phyloP scores from a whole-genome alignment of 2,888 invertebrate genomes.

The Stenchaetothrips biformis region DNA sequence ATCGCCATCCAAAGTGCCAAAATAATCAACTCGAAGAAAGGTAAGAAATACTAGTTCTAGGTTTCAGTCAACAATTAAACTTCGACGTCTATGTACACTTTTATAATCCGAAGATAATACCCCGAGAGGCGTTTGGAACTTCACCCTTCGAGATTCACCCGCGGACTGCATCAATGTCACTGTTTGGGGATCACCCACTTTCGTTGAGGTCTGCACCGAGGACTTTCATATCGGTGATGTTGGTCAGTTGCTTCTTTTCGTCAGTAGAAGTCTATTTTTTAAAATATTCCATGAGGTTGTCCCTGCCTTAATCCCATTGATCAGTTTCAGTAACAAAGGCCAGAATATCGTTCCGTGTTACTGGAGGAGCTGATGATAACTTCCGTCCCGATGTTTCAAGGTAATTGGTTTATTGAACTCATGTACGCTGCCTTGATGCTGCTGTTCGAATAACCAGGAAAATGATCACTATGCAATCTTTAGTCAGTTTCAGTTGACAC shows the following conservation, averaged over 20 bases:
- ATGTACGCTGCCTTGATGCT: not conserved
- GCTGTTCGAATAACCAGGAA: not conserved
- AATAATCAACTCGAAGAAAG: constrained; percentile 50
- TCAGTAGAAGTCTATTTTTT: constrained; percentile 17
- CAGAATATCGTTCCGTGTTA: constrained; percentile 52
- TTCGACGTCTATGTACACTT: not conserved
- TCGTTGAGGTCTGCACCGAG: constrained; percentile 57
- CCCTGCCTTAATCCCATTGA: constrained; percentile 36
- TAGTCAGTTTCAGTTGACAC: constrained; percentile 58
- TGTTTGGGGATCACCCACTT: constrained; percentile 66
- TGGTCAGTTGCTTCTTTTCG: constrained; percentile 49
- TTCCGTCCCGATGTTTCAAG: constrained; percentile 38
- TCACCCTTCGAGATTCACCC: constrained; percentile 69
- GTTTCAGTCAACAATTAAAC: not conserved
- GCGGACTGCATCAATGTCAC: constrained; percentile 68
- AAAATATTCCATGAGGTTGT: constrained; percentile 17
- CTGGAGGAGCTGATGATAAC: constrained; percentile 34
- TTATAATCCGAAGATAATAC: constrained; percentile 45
- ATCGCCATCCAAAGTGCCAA: constrained; percentile 61
- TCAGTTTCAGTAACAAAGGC: constrained; percentile 66
- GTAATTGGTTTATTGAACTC: constrained; percentile 31
- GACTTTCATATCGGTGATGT: constrained; percentile 65
- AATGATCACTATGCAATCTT: constrained; percentile 42
- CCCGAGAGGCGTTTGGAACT: constrained; percentile 65
- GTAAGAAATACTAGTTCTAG: constrained; percentile 38